Conservation (phyloP, 2,113 vertebrate species). For the Cacatua alba region DNA sequence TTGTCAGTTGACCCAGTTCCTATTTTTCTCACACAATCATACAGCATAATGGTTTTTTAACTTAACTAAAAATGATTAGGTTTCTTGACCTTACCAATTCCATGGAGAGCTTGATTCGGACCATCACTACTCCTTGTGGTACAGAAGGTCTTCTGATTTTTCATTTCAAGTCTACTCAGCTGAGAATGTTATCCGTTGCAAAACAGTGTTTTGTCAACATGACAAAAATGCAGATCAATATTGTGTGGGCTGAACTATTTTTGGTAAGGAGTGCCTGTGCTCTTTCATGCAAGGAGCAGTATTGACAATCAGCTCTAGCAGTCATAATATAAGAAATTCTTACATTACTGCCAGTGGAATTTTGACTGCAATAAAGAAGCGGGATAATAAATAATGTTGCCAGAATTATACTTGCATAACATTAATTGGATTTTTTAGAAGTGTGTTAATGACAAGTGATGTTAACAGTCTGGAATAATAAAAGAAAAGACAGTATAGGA, state of each 20-base stretch:
- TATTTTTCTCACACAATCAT: neutral
- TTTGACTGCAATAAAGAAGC: neutral
- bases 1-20: neutral
- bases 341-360: neutral
- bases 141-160: neutral
- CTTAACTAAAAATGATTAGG: neutral
- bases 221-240: neutral
- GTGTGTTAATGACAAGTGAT: neutral
- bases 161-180: neutral
- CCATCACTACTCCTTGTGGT: neutral
- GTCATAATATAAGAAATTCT: neutral
- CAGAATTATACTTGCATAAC: neutral
- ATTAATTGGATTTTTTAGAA: neutral
- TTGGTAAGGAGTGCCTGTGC: neutral
- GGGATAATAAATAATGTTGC: neutral
- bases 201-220: neutral
- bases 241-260: neutral
- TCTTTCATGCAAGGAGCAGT: neutral
- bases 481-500: neutral
- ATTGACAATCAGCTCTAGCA: neutral
- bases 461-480: neutral
- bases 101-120: neutral
- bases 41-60: neutral
- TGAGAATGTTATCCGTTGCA: neutral
- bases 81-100: neutral